Evolutionary conservation across 2,888 invertebrate species (phyloP), one percentile per base, ranked within the genome.

Genomic region (Steromphala cineraria): DNA sequence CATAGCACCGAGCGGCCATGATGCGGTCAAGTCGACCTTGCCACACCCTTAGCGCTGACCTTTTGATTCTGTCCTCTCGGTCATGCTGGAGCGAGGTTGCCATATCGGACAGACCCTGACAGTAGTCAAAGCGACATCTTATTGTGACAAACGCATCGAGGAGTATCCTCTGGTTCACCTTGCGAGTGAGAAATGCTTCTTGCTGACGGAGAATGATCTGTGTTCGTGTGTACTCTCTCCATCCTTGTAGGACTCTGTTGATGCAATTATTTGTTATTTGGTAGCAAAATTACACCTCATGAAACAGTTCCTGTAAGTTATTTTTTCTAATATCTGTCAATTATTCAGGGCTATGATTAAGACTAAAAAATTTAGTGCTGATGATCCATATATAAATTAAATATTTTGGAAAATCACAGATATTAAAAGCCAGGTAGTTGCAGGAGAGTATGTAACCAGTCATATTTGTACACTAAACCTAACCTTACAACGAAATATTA

Each of bases 51-150:
- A 90, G 76, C 2, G 87, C 86, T 31, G 79, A 80, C 52, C 56
- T 83, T 82, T 88, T 82, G 19, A 85, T 75, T 8, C 67, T 77
- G 21, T 53, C 71, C 17, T 89, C 83, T 67, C 87, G 86, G 67
- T 88, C 85, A 13, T 53, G 53, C 5, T 84, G 80, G 21, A 90
- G 83, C 40, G 84, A 83, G 52, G 82, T 81, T 0, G 88, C 88
- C 71, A 85, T 86, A 31, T 87, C 86, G 8, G 83, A 79, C 78
- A 90, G 83, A 10, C 86, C 86, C 15, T 85, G 85, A 79, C 88
- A 89, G 78, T 90, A 90, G 67, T 90, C 89, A 67, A 84, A 86
- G 31, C 87, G 82, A 52, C 84, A 85, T 28, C 86, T 87, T 77
- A 90, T 67, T 0, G 80, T 84, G 56, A 83, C 81, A 85, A 90